Evolutionary conservation across 2,888 invertebrate genomes (phyloP).

Genomic region (Sturmia bella): DNA sequence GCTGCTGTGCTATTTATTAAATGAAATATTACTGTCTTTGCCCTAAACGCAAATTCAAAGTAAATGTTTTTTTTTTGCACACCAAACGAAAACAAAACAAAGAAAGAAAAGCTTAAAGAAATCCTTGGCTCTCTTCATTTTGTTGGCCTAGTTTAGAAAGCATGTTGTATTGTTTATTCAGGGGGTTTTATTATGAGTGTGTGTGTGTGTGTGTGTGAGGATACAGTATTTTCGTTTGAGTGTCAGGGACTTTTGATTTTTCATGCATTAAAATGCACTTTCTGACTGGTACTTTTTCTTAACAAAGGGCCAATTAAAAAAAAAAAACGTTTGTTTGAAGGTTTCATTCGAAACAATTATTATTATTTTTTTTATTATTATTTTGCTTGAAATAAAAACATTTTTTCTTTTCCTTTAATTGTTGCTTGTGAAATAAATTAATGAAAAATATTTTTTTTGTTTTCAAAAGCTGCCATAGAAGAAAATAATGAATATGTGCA

Average conservation of each 20-base stretch:
- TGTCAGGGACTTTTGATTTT: slow-evolving; percentile 44
- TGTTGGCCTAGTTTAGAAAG: slow-evolving; percentile 58
- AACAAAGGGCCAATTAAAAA: not conserved
- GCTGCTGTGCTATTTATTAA: slow-evolving; percentile 45
- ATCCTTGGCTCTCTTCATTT: slow-evolving; percentile 42
- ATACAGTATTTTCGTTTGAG: slow-evolving; percentile 16
- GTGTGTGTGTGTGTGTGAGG: not conserved
- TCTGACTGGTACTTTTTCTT: not conserved
- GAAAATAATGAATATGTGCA: too few species aligned
- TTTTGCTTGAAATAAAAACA: not conserved
- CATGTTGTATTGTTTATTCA: slow-evolving; percentile 3
- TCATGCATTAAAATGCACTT: not conserved
- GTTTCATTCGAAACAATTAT: not conserved
- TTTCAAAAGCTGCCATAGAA: too few species aligned
- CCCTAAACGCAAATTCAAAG: slow-evolving; percentile 36
- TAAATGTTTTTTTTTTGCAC: slow-evolving; percentile 49
- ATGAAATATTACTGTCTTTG: slow-evolving; percentile 43
- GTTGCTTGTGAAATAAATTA: too few species aligned
- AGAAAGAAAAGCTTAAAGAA: slow-evolving; percentile 29
- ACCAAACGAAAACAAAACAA: not conserved
- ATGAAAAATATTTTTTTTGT: too few species aligned
- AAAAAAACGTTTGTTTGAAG: not conserved
- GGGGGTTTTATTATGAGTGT: slow-evolving; percentile 30
- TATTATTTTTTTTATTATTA: too few species aligned
- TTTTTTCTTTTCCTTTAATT: not conserved